Percentiles rank a stretch among this genome's conserved stretches.
Conservation (phyloP, 2,797 vertebrate species). For the Eulemur mongoz region DNA sequence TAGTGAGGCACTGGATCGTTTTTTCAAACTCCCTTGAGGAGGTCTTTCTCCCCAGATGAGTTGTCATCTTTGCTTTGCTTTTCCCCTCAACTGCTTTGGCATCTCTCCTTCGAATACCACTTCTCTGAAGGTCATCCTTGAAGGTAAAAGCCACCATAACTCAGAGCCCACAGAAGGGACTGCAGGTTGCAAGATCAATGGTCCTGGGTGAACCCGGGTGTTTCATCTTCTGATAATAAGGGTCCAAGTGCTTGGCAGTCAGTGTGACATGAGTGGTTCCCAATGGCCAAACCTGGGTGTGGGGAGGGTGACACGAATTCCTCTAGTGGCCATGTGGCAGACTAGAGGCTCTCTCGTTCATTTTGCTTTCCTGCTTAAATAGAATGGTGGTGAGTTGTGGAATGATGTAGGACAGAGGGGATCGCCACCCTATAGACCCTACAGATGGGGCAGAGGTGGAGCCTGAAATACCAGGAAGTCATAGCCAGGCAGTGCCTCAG, state of each 20-base stretch:
- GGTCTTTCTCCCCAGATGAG: not conserved
- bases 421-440: accelerated
- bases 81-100: not conserved
- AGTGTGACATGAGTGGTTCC: not conserved
- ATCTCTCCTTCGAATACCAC: not conserved
- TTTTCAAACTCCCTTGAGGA: not conserved
- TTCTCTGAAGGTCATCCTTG: not conserved
- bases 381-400: not conserved
- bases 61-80: not conserved
- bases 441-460: not conserved
- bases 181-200: not conserved
- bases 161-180: not conserved
- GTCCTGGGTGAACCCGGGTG: not conserved
- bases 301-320: not conserved
- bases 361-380: not conserved
- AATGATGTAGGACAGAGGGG: not conserved
- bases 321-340: not conserved
- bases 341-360: not conserved
- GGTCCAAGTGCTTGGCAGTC: accelerated
- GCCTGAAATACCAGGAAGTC: not conserved
- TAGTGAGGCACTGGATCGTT: not conserved
- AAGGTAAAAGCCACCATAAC: not conserved
- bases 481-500: not conserved
- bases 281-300: not conserved
- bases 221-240: not conserved